Conservation (phyloP, 2,888 invertebrate species). For the Patella pellucida region DNA sequence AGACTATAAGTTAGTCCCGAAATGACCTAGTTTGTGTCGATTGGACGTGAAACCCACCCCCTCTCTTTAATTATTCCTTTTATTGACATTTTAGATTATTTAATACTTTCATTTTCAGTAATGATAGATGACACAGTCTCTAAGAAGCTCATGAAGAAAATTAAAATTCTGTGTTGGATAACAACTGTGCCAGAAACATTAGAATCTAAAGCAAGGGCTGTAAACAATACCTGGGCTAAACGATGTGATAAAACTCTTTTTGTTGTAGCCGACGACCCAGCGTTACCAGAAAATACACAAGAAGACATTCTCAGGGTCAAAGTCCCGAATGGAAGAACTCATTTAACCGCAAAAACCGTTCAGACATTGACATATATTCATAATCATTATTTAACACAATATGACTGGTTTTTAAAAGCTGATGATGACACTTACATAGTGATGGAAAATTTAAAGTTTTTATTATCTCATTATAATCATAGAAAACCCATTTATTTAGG, state of each 20-base stretch:
- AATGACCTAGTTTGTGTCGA: too few species aligned
- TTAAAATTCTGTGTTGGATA: slow-evolving; percentile 93
- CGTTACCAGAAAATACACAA: not conserved
- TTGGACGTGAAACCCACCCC: too few species aligned
- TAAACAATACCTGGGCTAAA: slow-evolving; percentile 94
- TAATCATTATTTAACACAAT: slow-evolving; percentile 83
- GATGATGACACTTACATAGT: slow-evolving; percentile 98
- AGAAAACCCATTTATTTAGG: slow-evolving; percentile 85
- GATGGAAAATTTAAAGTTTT: slow-evolving; percentile 91
- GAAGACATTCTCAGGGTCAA: slow-evolving; percentile 71
- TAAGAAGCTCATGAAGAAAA: slow-evolving; percentile 73
- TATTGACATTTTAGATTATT: too few species aligned
- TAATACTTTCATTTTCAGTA: not conserved
- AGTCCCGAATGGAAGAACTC: slow-evolving; percentile 87
- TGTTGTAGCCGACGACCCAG: slow-evolving; percentile 60
- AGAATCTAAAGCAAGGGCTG: slow-evolving; percentile 86
- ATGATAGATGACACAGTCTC: not conserved
- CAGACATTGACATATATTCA: slow-evolving; percentile 90
- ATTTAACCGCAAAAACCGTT: slow-evolving; percentile 96
- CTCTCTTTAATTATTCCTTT: too few species aligned
- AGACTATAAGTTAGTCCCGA: too few species aligned
- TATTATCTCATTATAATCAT: slow-evolving; percentile 83
- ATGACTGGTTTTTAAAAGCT: slow-evolving; percentile 97
- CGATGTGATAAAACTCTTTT: slow-evolving; percentile 75
- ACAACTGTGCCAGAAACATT: slow-evolving; percentile 93